Evolutionary conservation across 1,140 invertebrate genomes (phyloP), one percentile per base, ranked within the genome.

Genomic region (Zaprionus vittiger): DNA sequence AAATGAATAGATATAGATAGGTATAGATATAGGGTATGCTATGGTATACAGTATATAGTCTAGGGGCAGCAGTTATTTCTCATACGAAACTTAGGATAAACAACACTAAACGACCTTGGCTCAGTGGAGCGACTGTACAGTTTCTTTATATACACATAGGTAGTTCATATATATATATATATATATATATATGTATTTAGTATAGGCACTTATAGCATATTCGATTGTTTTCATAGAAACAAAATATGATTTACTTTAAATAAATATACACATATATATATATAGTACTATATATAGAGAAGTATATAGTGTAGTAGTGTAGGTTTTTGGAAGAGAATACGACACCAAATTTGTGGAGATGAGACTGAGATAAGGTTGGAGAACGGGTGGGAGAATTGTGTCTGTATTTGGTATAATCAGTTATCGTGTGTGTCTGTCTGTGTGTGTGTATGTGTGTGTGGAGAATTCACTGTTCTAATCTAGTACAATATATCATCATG

Each of bases 181-280:
- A 63, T 54, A 64, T n/a, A 69, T 74, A 74, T 71, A 81, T 64
- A 84, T 74, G 57, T 77, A 78, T 82, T 89, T 87, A 89, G 84
- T 89, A 89, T 87, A 87, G 84, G 84, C 84, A 87, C 84, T 87
- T 87, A 87, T 38, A 47, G 84, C 84, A 81, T 87, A 87, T 87
- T 87, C 84, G 84, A 87, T 87, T 89, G 83, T 87, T 87, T 87
- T 89, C 81, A 89, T 87, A 87, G 83, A 89, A 87, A 89, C 83
- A 89, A 87, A 89, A 73, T 81, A 87, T 83, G n/a, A 73, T 80
- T 47, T 76, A 73, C 41, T 74, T 74, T 77, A 71, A 71, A 66
- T 75, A 55, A 59, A 70, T 69, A 77, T 64, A 73, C 34, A 64
- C 37, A 69, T 61, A 62, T 64, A 31, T 64, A 28, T 31, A 37